Evolutionary conservation across 2,113 vertebrate genomes (phyloP), one percentile per base, ranked within the genome.

Genomic region (Gasterosteus nipponicus): DNA sequence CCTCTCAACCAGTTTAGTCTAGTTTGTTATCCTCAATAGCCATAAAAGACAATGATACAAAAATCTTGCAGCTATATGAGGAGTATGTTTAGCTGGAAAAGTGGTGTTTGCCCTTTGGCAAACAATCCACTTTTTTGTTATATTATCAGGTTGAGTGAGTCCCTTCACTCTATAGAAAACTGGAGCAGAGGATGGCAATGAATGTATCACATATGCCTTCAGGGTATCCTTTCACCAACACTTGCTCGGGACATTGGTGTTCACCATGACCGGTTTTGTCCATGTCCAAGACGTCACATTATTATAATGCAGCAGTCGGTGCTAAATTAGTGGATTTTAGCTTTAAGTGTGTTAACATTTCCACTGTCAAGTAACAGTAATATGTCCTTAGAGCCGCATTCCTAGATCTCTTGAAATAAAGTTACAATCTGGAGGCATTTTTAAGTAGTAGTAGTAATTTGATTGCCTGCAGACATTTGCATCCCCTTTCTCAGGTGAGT

Each of bases 71-170:
- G 33, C 22, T 8, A 47, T 7, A 31, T 10, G 11, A 68, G 22
- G 16, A 44, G 9, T 54, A n/a, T 4, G 2, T 61, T 42, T 31
- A 15, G 18, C 29, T 56, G 38, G 67, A 44, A 18, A 59, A 3
- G 31, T 29, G 54, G n/a, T 33, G n/a, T 73, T 84, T 80, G 38
- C 58, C 44, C 64, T 64, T 65, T 56, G 61, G 69, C 67, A 3
- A 44, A 19, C 57, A 57, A 69, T 86, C 74, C 41, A 51, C 78
- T 56, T 75, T 5, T 81, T 65, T 86, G 68, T 85, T 87, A 59
- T 87, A 59, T 85, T 73, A 83, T 74, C 9, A 41, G 59, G 53
- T 69, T n/a, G 42, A 84, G 69, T 86, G 35, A 85, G 38, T 56
- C 66, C 68, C 58, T 82, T 81, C 22, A 63, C 10, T 38, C 39